Percentiles rank a stretch among this genome's conserved stretches.
Conservation (phyloP, 23 tunicate species). For the Halocynthia aurantium region DNA sequence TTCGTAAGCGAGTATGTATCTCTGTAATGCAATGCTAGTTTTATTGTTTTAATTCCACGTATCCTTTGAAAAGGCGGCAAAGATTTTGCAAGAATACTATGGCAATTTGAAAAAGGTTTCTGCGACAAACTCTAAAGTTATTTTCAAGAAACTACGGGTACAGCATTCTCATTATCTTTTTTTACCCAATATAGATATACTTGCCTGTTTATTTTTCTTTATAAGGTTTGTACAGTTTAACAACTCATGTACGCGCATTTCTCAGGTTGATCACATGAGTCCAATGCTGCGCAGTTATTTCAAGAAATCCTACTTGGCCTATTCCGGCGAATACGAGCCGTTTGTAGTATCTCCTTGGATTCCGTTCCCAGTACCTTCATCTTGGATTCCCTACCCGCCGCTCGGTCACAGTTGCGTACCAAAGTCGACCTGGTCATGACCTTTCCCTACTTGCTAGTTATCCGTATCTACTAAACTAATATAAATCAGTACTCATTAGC, state of each 20-base stretch:
- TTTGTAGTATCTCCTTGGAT: slow-evolving; percentile 71
- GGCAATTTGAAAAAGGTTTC: slow-evolving; percentile 41
- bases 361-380: slow-evolving; percentile 38
- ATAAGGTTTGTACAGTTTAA: no score
- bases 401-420: slow-evolving; percentile 28
- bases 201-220: not conserved
- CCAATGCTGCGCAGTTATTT: slow-evolving; percentile 31
- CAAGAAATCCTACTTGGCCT: slow-evolving; percentile 43
- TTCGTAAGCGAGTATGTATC: slow-evolving; percentile 29
- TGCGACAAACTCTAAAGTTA: slow-evolving; percentile 35
- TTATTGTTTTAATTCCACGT: not conserved
- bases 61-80: slow-evolving; percentile 21
- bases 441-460: no score
- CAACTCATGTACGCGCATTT: not conserved
- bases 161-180: not conserved
- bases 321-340: slow-evolving; percentile 51
- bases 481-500: no score
- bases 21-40: not conserved
- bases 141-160: slow-evolving; percentile 58
- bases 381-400: slow-evolving; percentile 44
- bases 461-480: no score
- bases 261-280: slow-evolving; percentile 49
- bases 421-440: not conserved
- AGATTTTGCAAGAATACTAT: slow-evolving; percentile 46
- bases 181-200: slow-evolving; percentile 3